phyloP scores from a whole-genome alignment of 2,113 vertebrate species.

The Amphiprion ocellaris region DNA sequence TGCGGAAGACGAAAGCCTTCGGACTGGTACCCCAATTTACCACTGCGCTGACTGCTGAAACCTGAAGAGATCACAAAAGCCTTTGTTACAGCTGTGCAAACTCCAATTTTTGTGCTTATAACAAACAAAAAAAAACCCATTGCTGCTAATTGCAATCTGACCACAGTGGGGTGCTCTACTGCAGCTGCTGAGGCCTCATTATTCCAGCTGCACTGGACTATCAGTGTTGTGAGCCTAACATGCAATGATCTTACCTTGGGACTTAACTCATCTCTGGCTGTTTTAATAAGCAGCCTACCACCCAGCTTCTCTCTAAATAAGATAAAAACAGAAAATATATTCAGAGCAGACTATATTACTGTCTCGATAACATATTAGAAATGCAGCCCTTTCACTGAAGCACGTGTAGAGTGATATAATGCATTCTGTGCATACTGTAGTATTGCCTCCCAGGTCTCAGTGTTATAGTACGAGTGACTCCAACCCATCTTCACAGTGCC shows the following conservation, averaged over 20 bases:
- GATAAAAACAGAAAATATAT: slow-evolving; percentile 24
- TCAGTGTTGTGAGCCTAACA: neutral
- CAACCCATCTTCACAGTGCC: slow-evolving; percentile 85
- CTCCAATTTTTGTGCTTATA: neutral
- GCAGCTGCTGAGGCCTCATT: neutral
- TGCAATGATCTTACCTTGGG: slow-evolving; percentile 76
- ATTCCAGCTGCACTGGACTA: neutral
- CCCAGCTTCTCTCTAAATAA: slow-evolving; percentile 79
- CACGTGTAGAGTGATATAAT: neutral
- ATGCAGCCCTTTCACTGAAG: neutral
- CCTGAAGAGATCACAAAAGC: slow-evolving; percentile 56
- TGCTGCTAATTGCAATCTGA: too few species aligned
- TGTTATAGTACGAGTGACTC: slow-evolving; percentile 85
- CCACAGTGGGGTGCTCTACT: neutral
- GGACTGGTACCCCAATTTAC: slow-evolving; percentile 85
- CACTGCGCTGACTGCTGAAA: slow-evolving; percentile 84
- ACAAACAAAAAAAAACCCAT: neutral
- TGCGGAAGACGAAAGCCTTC: slow-evolving; percentile 84
- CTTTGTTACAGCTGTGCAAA: neutral
- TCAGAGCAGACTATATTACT: neutral
- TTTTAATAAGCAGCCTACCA: slow-evolving; percentile 77
- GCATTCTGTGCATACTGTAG: slow-evolving; percentile 64
- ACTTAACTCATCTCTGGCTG: slow-evolving; percentile 75
- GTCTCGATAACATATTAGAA: neutral
- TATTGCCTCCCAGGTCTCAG: slow-evolving; percentile 83